A percentile compares a stretch with the other conserved stretches of the same genome.
phyloP scores from a whole-genome alignment of 1,140 invertebrate genomes.

The Metopolophium dirhodum region DNA sequence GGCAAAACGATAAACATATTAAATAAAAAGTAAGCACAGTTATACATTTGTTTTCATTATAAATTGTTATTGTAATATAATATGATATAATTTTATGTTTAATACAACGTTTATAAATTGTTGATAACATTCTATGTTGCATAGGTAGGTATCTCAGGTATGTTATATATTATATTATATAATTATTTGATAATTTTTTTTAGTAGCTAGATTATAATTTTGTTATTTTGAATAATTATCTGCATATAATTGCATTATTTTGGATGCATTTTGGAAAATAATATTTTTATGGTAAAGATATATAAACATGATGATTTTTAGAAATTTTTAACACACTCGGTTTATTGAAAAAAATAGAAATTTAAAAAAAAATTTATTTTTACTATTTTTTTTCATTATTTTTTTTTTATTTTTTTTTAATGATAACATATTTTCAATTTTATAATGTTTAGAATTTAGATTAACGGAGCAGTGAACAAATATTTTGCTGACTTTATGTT shows the following conservation, averaged over 20 bases:
- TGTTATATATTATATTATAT: background rate
- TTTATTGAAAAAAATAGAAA: too few species aligned
- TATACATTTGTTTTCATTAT: background rate
- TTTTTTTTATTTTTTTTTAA: too few species aligned
- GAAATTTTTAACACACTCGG: too few species aligned
- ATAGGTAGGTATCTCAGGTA: background rate
- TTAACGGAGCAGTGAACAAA: too few species aligned
- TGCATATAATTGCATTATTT: background rate
- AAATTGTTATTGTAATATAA: background rate
- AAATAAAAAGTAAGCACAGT: background rate
- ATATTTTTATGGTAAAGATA: background rate
- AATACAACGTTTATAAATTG: background rate
- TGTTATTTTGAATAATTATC: background rate
- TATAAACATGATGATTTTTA: background rate
- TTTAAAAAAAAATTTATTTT: too few species aligned
- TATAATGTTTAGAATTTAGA: too few species aligned
- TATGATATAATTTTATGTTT: background rate
- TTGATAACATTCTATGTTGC: background rate
- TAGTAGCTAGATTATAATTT: too few species aligned
- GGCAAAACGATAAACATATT: background rate
- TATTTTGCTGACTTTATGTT: too few species aligned
- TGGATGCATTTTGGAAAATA: background rate
- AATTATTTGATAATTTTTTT: background rate
- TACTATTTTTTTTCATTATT: too few species aligned
- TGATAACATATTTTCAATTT: too few species aligned